phyloP scores from a whole-genome alignment of 2,797 vertebrate genomes.

The Mus caroli region DNA sequence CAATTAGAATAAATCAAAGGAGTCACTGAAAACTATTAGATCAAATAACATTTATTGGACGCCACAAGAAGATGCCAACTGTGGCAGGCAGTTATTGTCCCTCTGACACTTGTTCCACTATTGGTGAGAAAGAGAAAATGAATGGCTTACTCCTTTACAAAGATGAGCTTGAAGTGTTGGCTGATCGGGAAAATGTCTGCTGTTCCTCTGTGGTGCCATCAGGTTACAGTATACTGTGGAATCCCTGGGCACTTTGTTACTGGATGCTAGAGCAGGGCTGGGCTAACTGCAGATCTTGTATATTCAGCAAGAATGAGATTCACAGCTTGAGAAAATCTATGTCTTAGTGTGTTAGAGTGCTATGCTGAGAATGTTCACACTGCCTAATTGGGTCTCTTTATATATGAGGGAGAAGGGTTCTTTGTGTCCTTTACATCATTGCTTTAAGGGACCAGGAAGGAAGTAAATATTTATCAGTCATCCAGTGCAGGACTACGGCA shows the following conservation, averaged over 20 bases:
- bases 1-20: background rate
- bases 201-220: background rate
- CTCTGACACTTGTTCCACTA: background rate
- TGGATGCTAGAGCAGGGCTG: background rate
- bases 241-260: background rate
- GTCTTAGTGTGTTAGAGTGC: background rate
- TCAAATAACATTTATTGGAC: background rate
- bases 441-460: background rate
- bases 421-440: background rate
- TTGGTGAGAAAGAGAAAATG: background rate
- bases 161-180: background rate
- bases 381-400: background rate
- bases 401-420: background rate
- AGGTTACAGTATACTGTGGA: background rate
- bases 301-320: background rate
- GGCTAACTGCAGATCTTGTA: background rate
- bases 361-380: background rate
- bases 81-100: background rate
- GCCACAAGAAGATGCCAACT: background rate
- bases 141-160: background rate
- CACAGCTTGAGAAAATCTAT: conserved; percentile 15
- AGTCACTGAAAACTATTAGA: background rate
- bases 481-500: background rate
- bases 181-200: background rate
- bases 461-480: background rate